Percentiles rank a stretch among this genome's conserved stretches.
phyloP scores from a whole-genome alignment of 35 echinoderm and acorn worm species.

The Ophioderma brevispina region DNA sequence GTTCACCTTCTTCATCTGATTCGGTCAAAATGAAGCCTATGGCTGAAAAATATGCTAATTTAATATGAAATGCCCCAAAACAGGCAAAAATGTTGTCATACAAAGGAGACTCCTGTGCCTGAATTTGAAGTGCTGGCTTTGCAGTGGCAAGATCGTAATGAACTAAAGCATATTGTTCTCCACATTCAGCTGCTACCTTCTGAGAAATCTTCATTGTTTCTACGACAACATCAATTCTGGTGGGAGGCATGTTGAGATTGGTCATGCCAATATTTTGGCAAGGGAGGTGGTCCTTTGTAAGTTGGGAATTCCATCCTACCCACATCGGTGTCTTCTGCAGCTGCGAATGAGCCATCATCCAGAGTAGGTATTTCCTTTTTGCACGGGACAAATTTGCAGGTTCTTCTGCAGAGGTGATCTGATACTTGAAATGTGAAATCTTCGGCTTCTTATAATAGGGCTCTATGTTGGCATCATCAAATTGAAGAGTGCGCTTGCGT shows the following conservation, averaged over 20 bases:
- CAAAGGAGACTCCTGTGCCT: no score
- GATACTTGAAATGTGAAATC: neutral
- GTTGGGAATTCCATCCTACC: conserved; percentile 14
- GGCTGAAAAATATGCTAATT: no score
- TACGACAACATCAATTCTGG: conserved; percentile 8
- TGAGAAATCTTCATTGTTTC: conserved; percentile 20
- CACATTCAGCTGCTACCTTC: conserved; percentile 33
- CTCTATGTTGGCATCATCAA: neutral
- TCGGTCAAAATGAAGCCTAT: no score
- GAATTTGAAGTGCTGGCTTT: conserved; percentile 21
- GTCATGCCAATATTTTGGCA: conserved; percentile 9
- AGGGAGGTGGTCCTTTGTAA: conserved; percentile 16
- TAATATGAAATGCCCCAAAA: no score
- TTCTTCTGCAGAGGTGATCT: neutral
- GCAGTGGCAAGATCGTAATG: conserved; percentile 29
- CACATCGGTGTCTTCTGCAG: conserved; percentile 30
- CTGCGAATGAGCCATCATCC: conserved; percentile 3
- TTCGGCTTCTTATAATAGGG: neutral
- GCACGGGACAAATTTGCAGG: neutral
- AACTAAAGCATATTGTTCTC: neutral
- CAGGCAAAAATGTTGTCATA: no score
- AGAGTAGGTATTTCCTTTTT: neutral
- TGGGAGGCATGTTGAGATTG: conserved; percentile 3
- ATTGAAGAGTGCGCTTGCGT: neutral
- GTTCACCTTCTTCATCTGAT: neutral